Conservation (phyloP, 2,797 vertebrate genomes). For the Emydoidea blandingii region DNA sequence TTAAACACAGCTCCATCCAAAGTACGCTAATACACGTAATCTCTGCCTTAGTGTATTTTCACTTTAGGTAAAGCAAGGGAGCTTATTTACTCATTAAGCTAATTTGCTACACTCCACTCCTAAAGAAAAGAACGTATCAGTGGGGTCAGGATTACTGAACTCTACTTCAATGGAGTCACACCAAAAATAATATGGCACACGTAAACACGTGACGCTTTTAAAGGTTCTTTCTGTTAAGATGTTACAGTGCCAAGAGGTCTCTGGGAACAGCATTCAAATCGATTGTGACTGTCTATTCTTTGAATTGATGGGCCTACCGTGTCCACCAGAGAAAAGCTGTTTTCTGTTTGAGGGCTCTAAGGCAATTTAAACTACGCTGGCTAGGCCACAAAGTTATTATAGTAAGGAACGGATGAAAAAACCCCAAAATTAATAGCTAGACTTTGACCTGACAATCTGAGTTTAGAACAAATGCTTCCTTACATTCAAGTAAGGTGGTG, state of each 20-base stretch:
- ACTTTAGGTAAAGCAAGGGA: background rate
- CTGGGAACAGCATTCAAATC: background rate
- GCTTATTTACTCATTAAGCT: fast-evolving
- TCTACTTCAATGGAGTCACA: background rate
- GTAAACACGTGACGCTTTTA: background rate
- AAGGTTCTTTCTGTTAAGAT: background rate
- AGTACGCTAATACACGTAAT: fast-evolving
- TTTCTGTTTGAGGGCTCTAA: background rate
- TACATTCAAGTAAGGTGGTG: background rate
- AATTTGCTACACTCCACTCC: background rate
- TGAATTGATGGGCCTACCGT: background rate
- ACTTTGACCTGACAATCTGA: background rate
- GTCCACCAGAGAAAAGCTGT: background rate
- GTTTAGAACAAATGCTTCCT: background rate
- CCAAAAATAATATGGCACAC: background rate
- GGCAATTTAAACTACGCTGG: background rate
- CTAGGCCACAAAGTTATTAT: background rate
- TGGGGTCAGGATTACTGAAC: background rate
- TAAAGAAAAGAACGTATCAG: fast-evolving
- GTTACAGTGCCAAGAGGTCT: background rate
- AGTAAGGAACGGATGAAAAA: background rate
- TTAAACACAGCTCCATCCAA: background rate
- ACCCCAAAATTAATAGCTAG: background rate
- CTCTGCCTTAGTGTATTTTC: background rate
- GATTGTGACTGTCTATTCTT: background rate